Percentiles rank a stretch among this genome's conserved stretches.
Evolutionary conservation across 2,888 invertebrate species (phyloP).

Genomic region (Xestobium rufovillosum): DNA sequence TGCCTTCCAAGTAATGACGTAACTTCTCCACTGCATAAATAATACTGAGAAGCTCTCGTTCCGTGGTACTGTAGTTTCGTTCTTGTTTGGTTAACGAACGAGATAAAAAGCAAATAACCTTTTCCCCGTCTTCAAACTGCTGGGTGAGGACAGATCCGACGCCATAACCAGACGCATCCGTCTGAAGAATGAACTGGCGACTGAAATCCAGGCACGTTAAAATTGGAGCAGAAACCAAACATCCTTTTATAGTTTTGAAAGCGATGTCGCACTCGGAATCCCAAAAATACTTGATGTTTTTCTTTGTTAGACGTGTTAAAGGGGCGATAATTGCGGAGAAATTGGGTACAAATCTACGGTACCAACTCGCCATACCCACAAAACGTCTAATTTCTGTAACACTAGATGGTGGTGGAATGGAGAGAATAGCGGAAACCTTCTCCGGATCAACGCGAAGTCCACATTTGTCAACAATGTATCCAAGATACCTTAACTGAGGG

Average conservation of each 20-base stretch:
- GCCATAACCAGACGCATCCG: conserved; percentile 22
- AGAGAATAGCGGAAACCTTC: too few relatives aligned
- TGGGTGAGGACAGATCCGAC: conserved; percentile 23
- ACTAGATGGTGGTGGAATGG: too few relatives aligned
- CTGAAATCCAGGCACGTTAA: conserved; percentile 13
- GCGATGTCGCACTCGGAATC: conserved; percentile 11
- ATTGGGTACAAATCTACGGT: too few relatives aligned
- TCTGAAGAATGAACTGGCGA: conserved; percentile 21
- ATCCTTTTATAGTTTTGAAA: conserved; percentile 10
- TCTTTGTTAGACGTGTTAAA: not conserved
- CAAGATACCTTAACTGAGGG: conserved; percentile 13
- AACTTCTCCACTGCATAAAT: conserved; percentile 18
- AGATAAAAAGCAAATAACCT: conserved; percentile 19
- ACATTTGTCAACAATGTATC: conserved; percentile 14
- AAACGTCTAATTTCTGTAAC: too few relatives aligned
- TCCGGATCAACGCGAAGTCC: conserved; percentile 14
- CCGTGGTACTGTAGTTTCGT: conserved; percentile 19
- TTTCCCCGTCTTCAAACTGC: conserved; percentile 14
- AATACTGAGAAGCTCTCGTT: conserved; percentile 19
- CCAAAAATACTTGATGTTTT: too few relatives aligned
- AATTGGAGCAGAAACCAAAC: conserved; percentile 13
- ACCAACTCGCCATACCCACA: too few relatives aligned
- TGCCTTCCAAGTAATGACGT: conserved; percentile 17
- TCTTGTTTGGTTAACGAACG: conserved; percentile 18
- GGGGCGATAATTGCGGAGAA: not conserved